phyloP scores from a whole-genome alignment of 1,140 invertebrate genomes.

The Drosophila kepulauana region DNA sequence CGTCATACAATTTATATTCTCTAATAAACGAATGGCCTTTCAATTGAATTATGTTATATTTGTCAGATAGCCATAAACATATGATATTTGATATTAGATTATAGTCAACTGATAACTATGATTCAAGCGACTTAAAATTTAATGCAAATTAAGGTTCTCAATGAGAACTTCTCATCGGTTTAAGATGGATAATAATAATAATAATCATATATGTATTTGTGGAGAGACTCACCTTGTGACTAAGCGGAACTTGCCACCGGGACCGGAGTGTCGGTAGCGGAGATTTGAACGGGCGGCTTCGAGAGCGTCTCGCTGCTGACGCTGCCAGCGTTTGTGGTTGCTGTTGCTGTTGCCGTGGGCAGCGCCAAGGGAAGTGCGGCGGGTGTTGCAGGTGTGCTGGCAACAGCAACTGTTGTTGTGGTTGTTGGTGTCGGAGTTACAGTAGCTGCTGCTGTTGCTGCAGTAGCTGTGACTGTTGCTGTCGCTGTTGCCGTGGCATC shows the following conservation, averaged over 20 bases:
- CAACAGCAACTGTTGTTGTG: neutral
- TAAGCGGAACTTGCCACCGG: slow-evolving; percentile 80
- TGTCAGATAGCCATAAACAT: no score
- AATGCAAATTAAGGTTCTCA: no score
- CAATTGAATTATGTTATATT: no score
- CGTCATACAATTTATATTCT: no score
- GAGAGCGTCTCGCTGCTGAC: slow-evolving; percentile 46
- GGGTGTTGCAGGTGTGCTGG: slow-evolving; percentile 5
- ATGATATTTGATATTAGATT: no score
- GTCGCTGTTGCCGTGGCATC: slow-evolving; percentile 34
- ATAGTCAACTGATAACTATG: no score
- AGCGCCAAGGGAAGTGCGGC: slow-evolving; percentile 13
- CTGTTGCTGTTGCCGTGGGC: slow-evolving; percentile 33
- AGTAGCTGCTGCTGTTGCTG: slow-evolving; percentile 5
- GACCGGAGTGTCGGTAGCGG: slow-evolving; percentile 69
- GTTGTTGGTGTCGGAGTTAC: neutral
- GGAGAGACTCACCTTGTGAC: slow-evolving; percentile 71
- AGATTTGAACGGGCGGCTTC: slow-evolving; percentile 74
- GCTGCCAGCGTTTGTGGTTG: slow-evolving; percentile 18
- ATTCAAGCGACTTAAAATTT: no score
- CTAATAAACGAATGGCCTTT: no score
- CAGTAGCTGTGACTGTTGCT: neutral
- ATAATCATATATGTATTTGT: neutral
- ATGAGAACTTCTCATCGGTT: no score
- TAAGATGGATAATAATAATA: no score